Conservation (phyloP, 2,113 vertebrate genomes). For the Thamnophis sirtalis region DNA sequence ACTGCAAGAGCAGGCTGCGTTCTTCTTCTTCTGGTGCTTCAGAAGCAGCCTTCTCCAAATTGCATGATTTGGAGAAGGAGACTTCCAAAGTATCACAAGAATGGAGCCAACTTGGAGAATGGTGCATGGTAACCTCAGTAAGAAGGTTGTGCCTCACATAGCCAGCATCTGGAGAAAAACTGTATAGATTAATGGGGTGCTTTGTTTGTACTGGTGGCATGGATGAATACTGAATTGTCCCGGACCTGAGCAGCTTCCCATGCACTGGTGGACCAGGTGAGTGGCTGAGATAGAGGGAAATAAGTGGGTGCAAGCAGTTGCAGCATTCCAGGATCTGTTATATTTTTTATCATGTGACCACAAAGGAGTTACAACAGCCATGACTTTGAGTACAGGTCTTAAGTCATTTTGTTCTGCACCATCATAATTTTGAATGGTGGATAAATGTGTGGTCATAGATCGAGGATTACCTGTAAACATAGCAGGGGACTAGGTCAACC, state of each 20-base stretch:
- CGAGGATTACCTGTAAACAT: background rate
- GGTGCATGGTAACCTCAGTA: background rate
- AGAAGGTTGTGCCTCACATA: background rate
- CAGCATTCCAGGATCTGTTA: background rate
- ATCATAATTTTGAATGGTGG: background rate
- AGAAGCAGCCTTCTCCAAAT: too few relatives aligned
- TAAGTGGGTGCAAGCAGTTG: background rate
- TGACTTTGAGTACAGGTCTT: background rate
- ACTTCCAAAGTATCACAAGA: background rate
- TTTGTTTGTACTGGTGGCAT: background rate
- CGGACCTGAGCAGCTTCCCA: background rate
- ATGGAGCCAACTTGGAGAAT: background rate
- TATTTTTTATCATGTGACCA: background rate
- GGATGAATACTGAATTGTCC: background rate
- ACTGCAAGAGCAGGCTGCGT: background rate
- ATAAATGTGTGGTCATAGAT: background rate
- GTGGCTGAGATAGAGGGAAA: background rate
- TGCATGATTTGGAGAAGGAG: background rate
- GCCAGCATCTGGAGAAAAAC: background rate
- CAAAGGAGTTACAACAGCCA: background rate
- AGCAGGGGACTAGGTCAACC: background rate
- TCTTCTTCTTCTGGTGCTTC: background rate
- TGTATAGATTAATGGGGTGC: background rate
- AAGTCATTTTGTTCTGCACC: background rate
- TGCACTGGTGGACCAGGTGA: background rate